Base-by-base conservation (phyloP, 2,113 vertebrate genomes). In the Percina caprodes region DNA sequence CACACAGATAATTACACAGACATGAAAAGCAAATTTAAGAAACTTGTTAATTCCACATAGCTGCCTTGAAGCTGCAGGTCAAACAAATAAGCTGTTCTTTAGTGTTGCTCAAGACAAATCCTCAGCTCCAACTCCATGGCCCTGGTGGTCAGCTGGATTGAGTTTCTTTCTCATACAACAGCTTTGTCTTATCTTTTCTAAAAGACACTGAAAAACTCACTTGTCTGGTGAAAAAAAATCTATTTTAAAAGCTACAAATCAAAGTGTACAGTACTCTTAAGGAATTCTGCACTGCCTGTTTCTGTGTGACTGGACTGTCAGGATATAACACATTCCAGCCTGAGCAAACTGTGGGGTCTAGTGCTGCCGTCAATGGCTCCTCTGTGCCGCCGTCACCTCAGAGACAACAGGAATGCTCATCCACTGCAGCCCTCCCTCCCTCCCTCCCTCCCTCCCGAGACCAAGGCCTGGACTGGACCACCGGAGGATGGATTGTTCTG, bases 311-410 rank as follows among this genome's bases (percentile, higher is more conserved):
- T 48, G 46, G 73, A 67, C 51, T 54, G 83, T 69, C 82, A 68
- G 67, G 11, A 66, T 63, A 58, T 75, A 58, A 63, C 84, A 79
- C 93, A 95, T 93, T 93, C 92, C 91, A 83, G 76, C 80, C 39
- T 71, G 75, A 81, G 83, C 74, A 13, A 60, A 87, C 85, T 65
- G 76, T 83, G 89, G 84, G 88, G 87, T 88, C 86, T 78, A 67
- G 84, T 26, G 71, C 67, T 5, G 56, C 61, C 23, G 60, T 94
- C 90, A 94, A 92, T 88, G 80, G 75, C 78, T 69, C 69, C 86
- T 93, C 92, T 95, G 92, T 95, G 86, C 74, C 61, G 54, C 86
- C 54, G 86, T 92, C 90, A 91, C 93, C 93, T 92, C 91, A 93
- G 92, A 94, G 66, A 93, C 88, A 78, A 89, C 67, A 84, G 86